These are phyloP conservation scores for Pseudochirops cupreus DNA, from an alignment of 2,797 vertebrate genomes.

Conservation along the genomic window DNA sequence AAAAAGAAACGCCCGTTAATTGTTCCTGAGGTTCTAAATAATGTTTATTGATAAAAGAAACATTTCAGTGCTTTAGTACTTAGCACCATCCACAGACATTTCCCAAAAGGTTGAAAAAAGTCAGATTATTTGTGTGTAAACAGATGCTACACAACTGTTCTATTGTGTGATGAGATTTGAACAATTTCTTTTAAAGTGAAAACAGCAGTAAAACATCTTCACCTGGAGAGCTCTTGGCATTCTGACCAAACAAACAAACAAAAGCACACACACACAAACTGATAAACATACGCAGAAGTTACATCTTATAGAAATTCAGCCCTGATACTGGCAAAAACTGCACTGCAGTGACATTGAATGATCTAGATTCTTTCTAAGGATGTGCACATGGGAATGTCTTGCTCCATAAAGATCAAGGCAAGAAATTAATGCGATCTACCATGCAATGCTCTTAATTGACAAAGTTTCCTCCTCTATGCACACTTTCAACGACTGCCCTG, in stretches of 20 bases:
- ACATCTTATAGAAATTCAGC: not conserved
- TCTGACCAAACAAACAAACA: not conserved
- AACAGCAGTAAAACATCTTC: not conserved
- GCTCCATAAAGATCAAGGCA: not conserved
- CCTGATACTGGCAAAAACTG: not conserved
- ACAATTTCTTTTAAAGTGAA: constrained; percentile 6
- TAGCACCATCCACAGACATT: constrained; percentile 39
- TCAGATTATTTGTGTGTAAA: not conserved
- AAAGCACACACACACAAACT: not conserved
- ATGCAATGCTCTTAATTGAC: constrained; percentile 10
- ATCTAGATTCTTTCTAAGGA: not conserved
- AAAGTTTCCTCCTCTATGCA: constrained; percentile 35
- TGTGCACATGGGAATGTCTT: not conserved
- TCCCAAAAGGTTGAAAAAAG: constrained; percentile 34
- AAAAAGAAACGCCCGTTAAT: constrained; percentile 1
- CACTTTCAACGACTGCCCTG: constrained; percentile 16
- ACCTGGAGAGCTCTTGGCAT: not conserved
- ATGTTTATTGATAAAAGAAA: not conserved
- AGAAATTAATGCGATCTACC: not conserved
- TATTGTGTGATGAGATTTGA: not conserved
- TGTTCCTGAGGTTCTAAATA: constrained; percentile 30
- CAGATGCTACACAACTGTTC: not conserved
- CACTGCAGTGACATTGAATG: not conserved
- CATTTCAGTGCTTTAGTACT: constrained; percentile 32
- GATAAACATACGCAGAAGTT: not conserved